These are phyloP conservation scores for Mystacornis crossleyi DNA, from an alignment of 2,113 vertebrate species.

Conservation along the genomic window DNA sequence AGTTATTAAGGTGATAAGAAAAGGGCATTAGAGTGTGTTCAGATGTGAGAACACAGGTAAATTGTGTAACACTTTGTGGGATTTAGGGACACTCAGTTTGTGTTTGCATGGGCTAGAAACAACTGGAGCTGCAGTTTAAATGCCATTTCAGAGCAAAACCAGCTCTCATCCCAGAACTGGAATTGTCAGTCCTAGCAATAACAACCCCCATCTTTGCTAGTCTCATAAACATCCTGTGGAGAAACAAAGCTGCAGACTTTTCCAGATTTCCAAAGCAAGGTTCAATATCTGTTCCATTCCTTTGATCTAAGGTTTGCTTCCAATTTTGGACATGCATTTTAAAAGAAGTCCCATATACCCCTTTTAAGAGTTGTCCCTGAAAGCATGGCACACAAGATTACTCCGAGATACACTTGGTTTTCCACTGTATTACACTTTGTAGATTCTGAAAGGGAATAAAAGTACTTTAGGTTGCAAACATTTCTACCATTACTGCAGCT, in stretches of 20 bases:
- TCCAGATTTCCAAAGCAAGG: not conserved
- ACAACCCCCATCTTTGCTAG: not conserved
- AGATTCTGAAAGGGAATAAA: not conserved
- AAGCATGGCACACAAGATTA: not conserved
- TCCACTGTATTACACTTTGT: constrained; percentile 17
- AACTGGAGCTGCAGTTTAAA: not conserved
- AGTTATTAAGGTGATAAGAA: not conserved
- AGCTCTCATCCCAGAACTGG: not conserved
- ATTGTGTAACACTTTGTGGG: not conserved
- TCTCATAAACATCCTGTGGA: not conserved
- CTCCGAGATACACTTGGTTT: not conserved
- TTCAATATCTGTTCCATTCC: not conserved
- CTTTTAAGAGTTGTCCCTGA: not conserved
- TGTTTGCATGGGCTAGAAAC: not conserved
- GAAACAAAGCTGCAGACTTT: not conserved
- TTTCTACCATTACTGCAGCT: not conserved
- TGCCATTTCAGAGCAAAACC: not conserved
- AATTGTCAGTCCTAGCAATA: not conserved
- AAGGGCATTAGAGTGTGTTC: not conserved
- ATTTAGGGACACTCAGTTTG: not conserved
- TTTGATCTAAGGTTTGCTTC: not conserved
- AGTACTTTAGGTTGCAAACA: constrained; percentile 29
- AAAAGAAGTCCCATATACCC: not conserved
- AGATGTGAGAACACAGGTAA: not conserved
- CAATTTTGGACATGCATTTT: not conserved